Evolutionary conservation across 64 coral and sea anemone species (phyloP).

Genomic region (Dendronephthya gigantea): DNA sequence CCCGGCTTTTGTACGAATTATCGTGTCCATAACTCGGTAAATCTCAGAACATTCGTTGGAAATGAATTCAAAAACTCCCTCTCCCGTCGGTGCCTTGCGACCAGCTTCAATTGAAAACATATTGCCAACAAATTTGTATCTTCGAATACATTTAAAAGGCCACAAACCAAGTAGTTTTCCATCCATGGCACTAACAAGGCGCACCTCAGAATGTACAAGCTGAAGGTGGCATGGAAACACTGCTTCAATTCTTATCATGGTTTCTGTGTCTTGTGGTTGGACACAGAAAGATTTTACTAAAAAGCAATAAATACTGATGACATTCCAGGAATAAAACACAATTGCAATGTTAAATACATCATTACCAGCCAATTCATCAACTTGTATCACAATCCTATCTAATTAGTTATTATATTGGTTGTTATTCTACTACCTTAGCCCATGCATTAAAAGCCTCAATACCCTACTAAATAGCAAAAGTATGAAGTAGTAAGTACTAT

Average conservation of each 20-base stretch:
- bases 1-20: constrained; percentile 64
- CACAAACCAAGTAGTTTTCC: constrained; percentile 67
- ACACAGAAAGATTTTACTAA: constrained; percentile 82
- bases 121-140: constrained; percentile 78
- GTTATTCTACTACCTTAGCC: too few species aligned
- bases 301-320: neutral
- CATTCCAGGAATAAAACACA: too few species aligned
- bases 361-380: too few species aligned
- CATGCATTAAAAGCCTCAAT: too few species aligned
- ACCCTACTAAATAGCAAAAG: neutral
- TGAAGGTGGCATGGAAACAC: constrained; percentile 53
- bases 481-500: too few species aligned
- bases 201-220: constrained; percentile 63
- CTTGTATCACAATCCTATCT: too few species aligned
- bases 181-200: constrained; percentile 64
- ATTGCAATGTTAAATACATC: too few species aligned
- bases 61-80: constrained; percentile 75
- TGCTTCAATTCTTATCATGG: constrained; percentile 61
- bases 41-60: constrained; percentile 76
- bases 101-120: constrained; percentile 89
- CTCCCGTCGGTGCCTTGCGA: constrained; percentile 73
- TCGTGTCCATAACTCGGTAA: constrained; percentile 71
- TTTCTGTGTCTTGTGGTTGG: constrained; percentile 42
- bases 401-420: too few species aligned
- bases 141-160: constrained; percentile 80